Evolutionary conservation across 2,797 vertebrate genomes (phyloP).

Genomic region (Gorsachius magnificus): DNA sequence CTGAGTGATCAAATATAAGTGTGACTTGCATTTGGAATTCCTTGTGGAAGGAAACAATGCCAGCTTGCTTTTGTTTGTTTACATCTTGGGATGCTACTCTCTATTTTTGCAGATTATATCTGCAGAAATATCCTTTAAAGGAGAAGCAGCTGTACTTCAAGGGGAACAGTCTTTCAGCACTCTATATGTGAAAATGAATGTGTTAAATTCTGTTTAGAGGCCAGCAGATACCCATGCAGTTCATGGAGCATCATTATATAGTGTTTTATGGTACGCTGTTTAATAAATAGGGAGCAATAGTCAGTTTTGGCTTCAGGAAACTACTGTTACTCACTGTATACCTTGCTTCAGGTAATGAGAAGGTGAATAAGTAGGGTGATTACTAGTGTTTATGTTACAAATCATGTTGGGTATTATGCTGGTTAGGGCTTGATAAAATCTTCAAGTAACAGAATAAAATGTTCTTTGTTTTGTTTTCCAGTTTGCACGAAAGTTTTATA

Average conservation of each 20-base stretch:
- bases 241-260: not conserved
- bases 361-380: not conserved
- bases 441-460: not conserved
- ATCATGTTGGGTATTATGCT: not conserved
- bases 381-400: not conserved
- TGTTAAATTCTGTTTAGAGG: not conserved
- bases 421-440: not conserved
- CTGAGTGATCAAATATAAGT: not conserved
- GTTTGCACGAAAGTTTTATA: not conserved
- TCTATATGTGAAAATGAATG: not conserved
- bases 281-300: not conserved
- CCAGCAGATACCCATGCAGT: not conserved
- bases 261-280: not conserved
- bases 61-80: not conserved
- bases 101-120: not conserved
- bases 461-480: not conserved
- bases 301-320: not conserved
- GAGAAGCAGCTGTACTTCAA: not conserved
- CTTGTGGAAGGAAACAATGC: not conserved
- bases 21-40: not conserved
- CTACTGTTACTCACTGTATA: rapidly evolving
- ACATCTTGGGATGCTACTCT: not conserved
- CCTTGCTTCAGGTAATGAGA: not conserved
- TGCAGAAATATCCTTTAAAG: not conserved
- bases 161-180: not conserved